Evolutionary conservation across 1,140 invertebrate genomes (phyloP), one percentile per base, ranked within the genome.

Genomic region (Drosophila nigromelanica): DNA sequence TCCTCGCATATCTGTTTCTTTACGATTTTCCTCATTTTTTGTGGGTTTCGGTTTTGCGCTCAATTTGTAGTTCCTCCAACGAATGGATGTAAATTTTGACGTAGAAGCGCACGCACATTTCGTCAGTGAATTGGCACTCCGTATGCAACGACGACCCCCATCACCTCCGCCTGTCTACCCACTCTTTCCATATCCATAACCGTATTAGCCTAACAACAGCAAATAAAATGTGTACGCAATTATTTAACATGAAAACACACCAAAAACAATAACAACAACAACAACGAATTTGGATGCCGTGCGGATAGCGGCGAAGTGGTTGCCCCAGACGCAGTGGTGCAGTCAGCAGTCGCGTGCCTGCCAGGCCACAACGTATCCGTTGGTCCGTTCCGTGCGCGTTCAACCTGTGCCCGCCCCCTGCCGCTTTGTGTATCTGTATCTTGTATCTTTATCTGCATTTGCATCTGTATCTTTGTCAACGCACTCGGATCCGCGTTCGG

Each of bases 201-300:
- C n/a, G 11, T 55, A n/a, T 35, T 15, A 21, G 64, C 59, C 42
- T 61, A 69, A 52, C 51, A 52, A 69, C 58, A 68, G 78, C 78
- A 81, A 87, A 86, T 87, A 87, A 86, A 78, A 69, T 73, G 47
- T 78, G 63, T 87, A 86, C 82, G 82, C 82, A 86, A 82, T 87
- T 86, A 87, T 86, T 86, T 81, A 86, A 86, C 83, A 86, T 50
- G 64, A 87, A 73, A 86, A 78, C 50, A 69, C 75, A 81, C 62
- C 78, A 74, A 24, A 3, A 24, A 24, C 21, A 78, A 76, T 43
- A 69, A 56, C 61, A 73, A 51, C 50, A 52, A 55, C 27, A 18
- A 18, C 39, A 14, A 27, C 24, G 56, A 39, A 21, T 40, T n/a
- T 27, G 56, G 42, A 14, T 21, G 64, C 51, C 47, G 55, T 40